Base-by-base conservation (phyloP, 2,797 vertebrate species). In the Sylvilagus floridanus region DNA sequence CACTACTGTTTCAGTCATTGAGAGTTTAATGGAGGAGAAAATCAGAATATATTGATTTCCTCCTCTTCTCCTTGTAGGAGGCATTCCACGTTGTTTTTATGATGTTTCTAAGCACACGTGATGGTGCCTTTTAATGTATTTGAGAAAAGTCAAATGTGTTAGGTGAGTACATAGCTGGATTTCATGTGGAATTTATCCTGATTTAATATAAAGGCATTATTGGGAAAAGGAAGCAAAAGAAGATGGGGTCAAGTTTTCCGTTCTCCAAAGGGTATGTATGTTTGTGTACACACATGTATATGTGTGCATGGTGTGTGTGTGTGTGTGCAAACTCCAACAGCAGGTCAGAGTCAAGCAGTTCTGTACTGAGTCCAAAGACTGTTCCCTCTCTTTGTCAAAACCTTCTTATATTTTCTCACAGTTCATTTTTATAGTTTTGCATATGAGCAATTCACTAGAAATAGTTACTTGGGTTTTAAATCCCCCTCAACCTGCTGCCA, bases 11-110 rank as follows among this genome's bases (percentile, higher is more conserved):
- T 97, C 96, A 97, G 92, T 89, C 85, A 78, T 8, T 96, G 94
- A 96, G 88, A 66, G 19, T 92, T 97, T 97, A 97, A 98, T 3
- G 71, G 88, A 97, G 97, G 85, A 96, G 92, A 97, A 97, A 98
- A 97, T 97, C 75, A 97, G 95, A 97, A 98, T 17, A 32, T 96
- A 96, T 78, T 94, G 86, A 96, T 98, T 97, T 96, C 66, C 93
- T 66, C 89, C 94, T 95, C 35, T 86, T 82, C 62, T 22, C 66
- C 77, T 88, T 60, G 35, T 88, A 87, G 97, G 81, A 97, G 96
- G 54, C 4, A 22, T 92, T 82, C 73, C 54, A 83, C 73, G 16
- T 81, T 95, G 30, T 81, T 97, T 84, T 87, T 83, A 66, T 8
- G 83, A 86, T 88, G 88, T 5, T 96, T 95, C 90, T 96, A 17